These are phyloP conservation scores for Ypsolopha sequella DNA, from an alignment of 2,888 invertebrate species.

Conservation along the genomic window DNA sequence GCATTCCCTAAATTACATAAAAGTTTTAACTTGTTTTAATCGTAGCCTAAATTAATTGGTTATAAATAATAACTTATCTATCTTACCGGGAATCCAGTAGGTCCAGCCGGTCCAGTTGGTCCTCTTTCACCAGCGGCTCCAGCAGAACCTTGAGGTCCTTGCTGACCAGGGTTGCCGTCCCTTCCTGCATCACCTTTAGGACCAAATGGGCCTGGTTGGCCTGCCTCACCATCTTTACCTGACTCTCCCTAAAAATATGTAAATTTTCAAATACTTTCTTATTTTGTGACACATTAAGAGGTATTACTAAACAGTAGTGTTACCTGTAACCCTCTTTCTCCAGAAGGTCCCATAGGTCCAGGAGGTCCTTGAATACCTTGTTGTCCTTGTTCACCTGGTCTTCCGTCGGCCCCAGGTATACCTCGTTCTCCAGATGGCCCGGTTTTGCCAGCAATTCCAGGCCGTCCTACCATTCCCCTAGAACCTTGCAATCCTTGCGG, in stretches of 20 bases:
- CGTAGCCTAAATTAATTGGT: background rate
- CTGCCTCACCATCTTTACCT: constrained; percentile 84
- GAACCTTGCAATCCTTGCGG: constrained; percentile 75
- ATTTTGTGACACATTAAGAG: background rate
- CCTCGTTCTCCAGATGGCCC: constrained; percentile 81
- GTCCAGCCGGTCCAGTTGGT: constrained; percentile 80
- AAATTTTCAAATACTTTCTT: background rate
- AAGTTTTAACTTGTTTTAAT: background rate
- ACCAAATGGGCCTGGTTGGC: constrained; percentile 80
- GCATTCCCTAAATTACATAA: constrained; percentile 70
- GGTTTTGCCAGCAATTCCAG: constrained; percentile 78
- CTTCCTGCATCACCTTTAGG: constrained; percentile 85
- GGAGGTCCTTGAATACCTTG: constrained; percentile 85
- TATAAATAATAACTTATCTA: no score
- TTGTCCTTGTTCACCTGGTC: constrained; percentile 85
- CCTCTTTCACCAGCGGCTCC: constrained; percentile 84
- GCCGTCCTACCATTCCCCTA: constrained; percentile 76
- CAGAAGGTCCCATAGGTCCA: constrained; percentile 82
- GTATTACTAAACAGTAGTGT: constrained; percentile 17
- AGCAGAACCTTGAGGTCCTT: constrained; percentile 79
- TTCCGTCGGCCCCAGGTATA: constrained; percentile 86
- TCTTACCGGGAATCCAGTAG: constrained; percentile 83
- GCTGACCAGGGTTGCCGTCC: constrained; percentile 81
- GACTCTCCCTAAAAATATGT: constrained; percentile 73
- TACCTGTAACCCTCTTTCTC: constrained; percentile 81